A percentile compares a stretch with the other conserved stretches of the same genome.
phyloP scores from a whole-genome alignment of 2,888 invertebrate genomes.

The Therioaphis trifolii region DNA sequence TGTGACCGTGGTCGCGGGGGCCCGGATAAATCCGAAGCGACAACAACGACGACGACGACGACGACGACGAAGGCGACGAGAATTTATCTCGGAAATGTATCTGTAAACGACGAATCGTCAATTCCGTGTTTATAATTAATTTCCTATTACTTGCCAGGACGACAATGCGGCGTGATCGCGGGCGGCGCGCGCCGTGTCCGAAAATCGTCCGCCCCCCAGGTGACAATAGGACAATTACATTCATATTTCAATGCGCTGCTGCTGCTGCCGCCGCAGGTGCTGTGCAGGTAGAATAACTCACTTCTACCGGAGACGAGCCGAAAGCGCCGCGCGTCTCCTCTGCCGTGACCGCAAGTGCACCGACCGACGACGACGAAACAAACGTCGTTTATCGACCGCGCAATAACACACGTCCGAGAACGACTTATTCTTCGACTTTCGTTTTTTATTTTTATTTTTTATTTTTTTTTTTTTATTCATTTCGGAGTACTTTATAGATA shows the following conservation, averaged over 20 bases:
- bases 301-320: no score
- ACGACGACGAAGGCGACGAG: background rate
- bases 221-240: background rate
- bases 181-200: background rate
- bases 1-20: background rate
- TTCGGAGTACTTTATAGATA: background rate
- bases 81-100: conserved; percentile 1
- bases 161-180: background rate
- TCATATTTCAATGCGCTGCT: background rate
- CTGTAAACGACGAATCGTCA: background rate
- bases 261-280: background rate
- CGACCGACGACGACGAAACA: background rate
- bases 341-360: no score
- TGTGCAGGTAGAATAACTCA: no score
- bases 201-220: background rate
- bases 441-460: background rate
- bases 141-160: background rate
- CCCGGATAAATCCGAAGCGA: no score
- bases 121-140: background rate
- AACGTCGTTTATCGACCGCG: conserved; percentile 30
- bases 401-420: background rate
- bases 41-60: background rate
- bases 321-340: background rate
- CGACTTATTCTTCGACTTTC: background rate
- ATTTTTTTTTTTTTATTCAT: background rate